Percentiles rank a stretch among this genome's conserved stretches.
Evolutionary conservation across 23 tunicate genomes (phyloP).

Genomic region (Trididemnum miniatum): DNA sequence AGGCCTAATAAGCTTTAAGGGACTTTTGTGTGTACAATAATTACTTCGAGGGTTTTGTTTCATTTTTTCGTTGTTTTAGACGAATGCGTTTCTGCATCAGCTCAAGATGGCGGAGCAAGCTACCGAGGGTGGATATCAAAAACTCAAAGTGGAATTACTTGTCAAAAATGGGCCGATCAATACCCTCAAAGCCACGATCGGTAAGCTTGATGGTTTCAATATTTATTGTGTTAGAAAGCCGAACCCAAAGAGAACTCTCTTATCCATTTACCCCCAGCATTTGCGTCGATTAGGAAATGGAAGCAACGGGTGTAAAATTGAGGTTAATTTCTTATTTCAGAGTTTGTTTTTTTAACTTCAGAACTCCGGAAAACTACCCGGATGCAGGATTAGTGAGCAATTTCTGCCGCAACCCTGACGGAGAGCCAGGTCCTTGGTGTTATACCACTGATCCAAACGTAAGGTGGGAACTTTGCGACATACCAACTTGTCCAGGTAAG

Average conservation of each 20-base stretch:
- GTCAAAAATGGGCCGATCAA: constrained; percentile 79
- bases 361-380: constrained; percentile 71
- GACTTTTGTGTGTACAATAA: too few relatives aligned
- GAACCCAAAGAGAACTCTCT: too few relatives aligned
- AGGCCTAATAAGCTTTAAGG: too few relatives aligned
- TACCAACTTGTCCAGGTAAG: constrained; percentile 85
- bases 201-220: too few relatives aligned
- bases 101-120: constrained; percentile 48
- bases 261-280: too few relatives aligned
- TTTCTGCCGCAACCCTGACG: constrained; percentile 83
- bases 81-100: constrained; percentile 47
- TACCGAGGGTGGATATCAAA: constrained; percentile 85
- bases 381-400: constrained; percentile 70
- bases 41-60: not conserved
- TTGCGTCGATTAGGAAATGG: too few relatives aligned
- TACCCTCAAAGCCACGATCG: constrained; percentile 67
- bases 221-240: too few relatives aligned
- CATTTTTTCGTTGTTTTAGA: constrained; percentile 30
- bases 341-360: not conserved
- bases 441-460: constrained; percentile 74
- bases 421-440: constrained; percentile 81
- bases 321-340: too few relatives aligned
- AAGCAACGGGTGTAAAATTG: too few relatives aligned
- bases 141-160: constrained; percentile 55
- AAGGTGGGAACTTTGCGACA: constrained; percentile 54